Evolutionary conservation across 2,888 invertebrate species (phyloP).

Genomic region (Hirtodrosophila cameraria): DNA sequence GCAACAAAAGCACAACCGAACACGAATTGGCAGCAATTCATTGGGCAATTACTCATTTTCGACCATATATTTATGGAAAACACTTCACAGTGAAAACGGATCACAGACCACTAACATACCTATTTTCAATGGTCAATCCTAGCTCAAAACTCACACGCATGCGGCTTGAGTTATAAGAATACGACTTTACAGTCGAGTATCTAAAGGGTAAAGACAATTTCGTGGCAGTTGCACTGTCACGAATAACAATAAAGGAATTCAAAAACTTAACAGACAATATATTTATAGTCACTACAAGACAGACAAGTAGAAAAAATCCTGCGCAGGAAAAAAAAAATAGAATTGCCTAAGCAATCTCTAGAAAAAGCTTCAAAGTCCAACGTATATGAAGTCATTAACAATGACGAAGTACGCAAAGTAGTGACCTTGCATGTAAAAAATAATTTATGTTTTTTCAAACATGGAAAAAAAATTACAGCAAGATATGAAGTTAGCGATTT

Average conservation of each 20-base stretch:
- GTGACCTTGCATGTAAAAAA: not conserved
- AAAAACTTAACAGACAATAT: constrained; percentile 2
- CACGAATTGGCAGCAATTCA: constrained; percentile 11
- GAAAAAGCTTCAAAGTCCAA: constrained; percentile 15
- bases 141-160: too few species aligned
- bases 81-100: too few species aligned
- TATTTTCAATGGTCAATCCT: too few species aligned
- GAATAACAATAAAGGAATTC: constrained; percentile 9
- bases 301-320: constrained; percentile 14
- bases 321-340: constrained; percentile 6
- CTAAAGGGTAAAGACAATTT: constrained; percentile 14
- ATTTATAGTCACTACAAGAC: constrained; percentile 15
- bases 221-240: constrained; percentile 16
- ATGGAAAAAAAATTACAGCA: constrained; percentile 12
- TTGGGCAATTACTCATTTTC: constrained; percentile 17
- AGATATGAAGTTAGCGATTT: constrained; percentile 14
- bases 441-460: not conserved
- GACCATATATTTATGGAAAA: constrained; percentile 15
- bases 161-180: too few species aligned
- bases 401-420: not conserved
- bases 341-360: constrained; percentile 14
- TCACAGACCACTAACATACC: too few species aligned
- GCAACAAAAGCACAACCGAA: constrained; percentile 15
- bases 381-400: constrained; percentile 13
- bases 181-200: too few species aligned